Evolutionary conservation across 1,140 invertebrate genomes (phyloP).

Genomic region (Campodea augens): DNA sequence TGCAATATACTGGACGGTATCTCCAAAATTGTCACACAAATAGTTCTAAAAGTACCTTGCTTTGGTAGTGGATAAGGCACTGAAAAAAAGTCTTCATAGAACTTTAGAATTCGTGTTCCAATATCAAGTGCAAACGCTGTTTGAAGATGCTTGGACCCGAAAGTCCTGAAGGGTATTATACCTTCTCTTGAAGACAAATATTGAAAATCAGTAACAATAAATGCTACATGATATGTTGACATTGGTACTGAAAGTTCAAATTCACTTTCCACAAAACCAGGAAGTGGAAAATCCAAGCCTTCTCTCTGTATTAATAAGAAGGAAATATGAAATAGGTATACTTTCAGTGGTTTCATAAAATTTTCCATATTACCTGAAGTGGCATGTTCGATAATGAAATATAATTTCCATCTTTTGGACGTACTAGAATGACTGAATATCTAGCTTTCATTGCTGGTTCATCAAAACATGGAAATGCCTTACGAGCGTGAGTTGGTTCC

Average conservation of each 20-base stretch:
- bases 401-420: slow-evolving; percentile 67
- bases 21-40: no score
- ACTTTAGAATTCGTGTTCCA: slow-evolving; percentile 55
- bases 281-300: slow-evolving; percentile 1
- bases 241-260: slow-evolving; percentile 59
- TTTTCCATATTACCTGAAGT: slow-evolving; percentile 28
- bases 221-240: slow-evolving; percentile 68
- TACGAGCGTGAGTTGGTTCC: slow-evolving; percentile 79
- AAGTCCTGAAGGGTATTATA: slow-evolving; percentile 59
- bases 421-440: slow-evolving; percentile 72
- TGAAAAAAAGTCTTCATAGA: slow-evolving; percentile 66
- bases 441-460: slow-evolving; percentile 87
- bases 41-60: slow-evolving; percentile 40
- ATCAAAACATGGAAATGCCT: slow-evolving; percentile 92
- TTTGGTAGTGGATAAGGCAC: slow-evolving; percentile 63
- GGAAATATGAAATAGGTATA: background rate
- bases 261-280: slow-evolving; percentile 38
- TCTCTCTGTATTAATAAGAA: background rate
- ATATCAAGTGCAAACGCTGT: slow-evolving; percentile 56
- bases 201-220: slow-evolving; percentile 60
- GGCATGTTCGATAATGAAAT: slow-evolving; percentile 80
- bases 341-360: background rate
- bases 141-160: slow-evolving; percentile 52
- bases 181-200: slow-evolving; percentile 37
- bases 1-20: no score